phyloP scores from a whole-genome alignment of 2,113 vertebrate species.

The Solea solea region DNA sequence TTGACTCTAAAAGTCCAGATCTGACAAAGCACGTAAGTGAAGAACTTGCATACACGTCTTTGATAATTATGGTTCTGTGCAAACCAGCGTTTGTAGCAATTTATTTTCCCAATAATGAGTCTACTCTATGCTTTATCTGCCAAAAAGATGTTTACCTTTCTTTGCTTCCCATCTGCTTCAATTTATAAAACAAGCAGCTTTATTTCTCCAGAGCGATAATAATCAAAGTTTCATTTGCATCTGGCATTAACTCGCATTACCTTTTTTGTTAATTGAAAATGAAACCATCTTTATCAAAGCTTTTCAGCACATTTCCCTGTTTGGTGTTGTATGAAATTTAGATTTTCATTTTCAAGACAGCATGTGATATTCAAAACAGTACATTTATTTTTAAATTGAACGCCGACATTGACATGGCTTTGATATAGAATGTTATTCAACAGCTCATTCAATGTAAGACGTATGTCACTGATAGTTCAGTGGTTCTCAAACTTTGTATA shows the following conservation, averaged over 20 bases:
- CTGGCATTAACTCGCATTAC: slow-evolving; percentile 36
- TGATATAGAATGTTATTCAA: slow-evolving; percentile 13
- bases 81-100: slow-evolving; percentile 53
- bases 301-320: slow-evolving; percentile 44
- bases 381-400: slow-evolving; percentile 8
- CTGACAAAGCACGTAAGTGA: slow-evolving; percentile 93
- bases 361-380: slow-evolving; percentile 4
- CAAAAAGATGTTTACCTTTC: slow-evolving; percentile 17
- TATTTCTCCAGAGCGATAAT: slow-evolving; percentile 37
- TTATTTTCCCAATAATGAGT: slow-evolving; percentile 43
- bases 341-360: slow-evolving; percentile 25
- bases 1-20: slow-evolving; percentile 95
- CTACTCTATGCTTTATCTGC: slow-evolving; percentile 30
- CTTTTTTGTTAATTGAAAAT: slow-evolving; percentile 48
- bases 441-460: slow-evolving; percentile 26
- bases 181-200: slow-evolving; percentile 26
- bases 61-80: slow-evolving; percentile 66
- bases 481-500: too few relatives aligned
- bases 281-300: slow-evolving; percentile 71
- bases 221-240: slow-evolving; percentile 55
- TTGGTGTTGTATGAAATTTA: slow-evolving; percentile 21
- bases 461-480: background rate
- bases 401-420: slow-evolving; percentile 9
- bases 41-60: slow-evolving; percentile 45
- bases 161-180: slow-evolving; percentile 19